A percentile compares a stretch with the other conserved stretches of the same genome.
Evolutionary conservation across 2,888 invertebrate species (phyloP).

Genomic region (Slavum lentiscoides): DNA sequence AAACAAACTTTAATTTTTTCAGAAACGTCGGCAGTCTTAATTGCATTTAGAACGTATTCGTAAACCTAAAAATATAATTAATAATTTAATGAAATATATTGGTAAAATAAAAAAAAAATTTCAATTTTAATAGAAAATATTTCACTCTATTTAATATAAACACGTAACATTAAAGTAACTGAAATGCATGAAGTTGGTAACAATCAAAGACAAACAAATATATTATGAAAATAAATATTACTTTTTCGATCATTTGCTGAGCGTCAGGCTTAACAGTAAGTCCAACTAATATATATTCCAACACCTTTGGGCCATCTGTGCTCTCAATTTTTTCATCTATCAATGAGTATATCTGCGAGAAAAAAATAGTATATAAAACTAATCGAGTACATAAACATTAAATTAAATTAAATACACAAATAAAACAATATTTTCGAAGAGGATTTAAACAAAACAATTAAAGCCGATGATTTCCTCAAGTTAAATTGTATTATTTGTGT

Average conservation of each 20-base stretch:
- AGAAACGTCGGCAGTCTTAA: constrained; percentile 60
- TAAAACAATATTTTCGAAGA: not conserved
- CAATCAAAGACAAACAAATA: not conserved
- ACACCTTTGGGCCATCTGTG: constrained; percentile 58
- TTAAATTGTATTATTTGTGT: too few relatives aligned
- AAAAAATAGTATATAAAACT: too few relatives aligned
- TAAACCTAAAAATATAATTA: constrained; percentile 52
- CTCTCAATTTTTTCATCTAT: constrained; percentile 58
- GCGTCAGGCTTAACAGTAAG: constrained; percentile 57
- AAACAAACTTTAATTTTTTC: constrained; percentile 62
- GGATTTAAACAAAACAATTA: not conserved
- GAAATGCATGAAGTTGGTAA: too few relatives aligned
- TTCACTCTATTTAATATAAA: too few relatives aligned
- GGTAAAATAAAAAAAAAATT: not conserved
- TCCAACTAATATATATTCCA: constrained; percentile 58
- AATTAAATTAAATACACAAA: too few relatives aligned
- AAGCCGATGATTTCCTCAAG: too few relatives aligned
- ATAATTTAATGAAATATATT: not conserved
- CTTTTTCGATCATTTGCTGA: constrained; percentile 58
- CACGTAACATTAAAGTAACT: too few relatives aligned
- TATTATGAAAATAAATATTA: constrained; percentile 55
- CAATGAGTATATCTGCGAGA: constrained; percentile 58
- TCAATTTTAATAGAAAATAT: too few relatives aligned
- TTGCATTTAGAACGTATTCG: constrained; percentile 60
- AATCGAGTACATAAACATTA: too few relatives aligned